Base-by-base conservation (phyloP, 2,888 invertebrate species). In the Gandaritis pyraliata region DNA sequence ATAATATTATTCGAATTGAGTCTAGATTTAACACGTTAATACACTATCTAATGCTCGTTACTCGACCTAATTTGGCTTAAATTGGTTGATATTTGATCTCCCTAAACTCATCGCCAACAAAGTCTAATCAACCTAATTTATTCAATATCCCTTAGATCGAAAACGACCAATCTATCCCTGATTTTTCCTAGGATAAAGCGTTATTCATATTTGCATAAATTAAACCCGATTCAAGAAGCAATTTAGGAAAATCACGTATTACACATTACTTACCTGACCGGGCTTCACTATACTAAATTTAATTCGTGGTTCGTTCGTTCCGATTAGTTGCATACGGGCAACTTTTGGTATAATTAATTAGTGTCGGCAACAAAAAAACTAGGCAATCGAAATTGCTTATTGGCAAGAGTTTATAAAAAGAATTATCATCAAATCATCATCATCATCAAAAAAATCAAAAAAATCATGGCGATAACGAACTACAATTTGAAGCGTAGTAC, bases 231-330 rank as follows among this genome's bases (percentile, higher is more conserved):
- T 61, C 54, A 58, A 65, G 62, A 66, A 58, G 46, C 57, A 70
- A 64, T 64, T 59, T 48, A 56, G 55, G 41, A 59, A 54, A 64
- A 65, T 65, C 52, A 55, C 66, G 60, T 54, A 62, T 60, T 65
- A 66, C 53, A 58, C 61, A 57, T 64, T 61, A 59, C 63, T 65
- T 63, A 62, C 54, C 55, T 58, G 70, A 70, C 63, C 72, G 58
- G 68, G 72, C 76, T 75, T 66, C 68, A 76, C 76, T 80, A 78
- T 72, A 78, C 81, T 77, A 78, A 73, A 74, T 54, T 53, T 78
- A 80, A 79, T 70, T 71, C 71, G 56, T 46, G 43, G 58, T 52
- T 63, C 43, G 75, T 57, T 46, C 57, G 45, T 45, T 43, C 23
- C 36, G n/a, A 49, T 58, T 6, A 49, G 50, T 15, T 38, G 1